Evolutionary conservation across 1,140 invertebrate genomes (phyloP).

Genomic region (Leptoteleia sp.): DNA sequence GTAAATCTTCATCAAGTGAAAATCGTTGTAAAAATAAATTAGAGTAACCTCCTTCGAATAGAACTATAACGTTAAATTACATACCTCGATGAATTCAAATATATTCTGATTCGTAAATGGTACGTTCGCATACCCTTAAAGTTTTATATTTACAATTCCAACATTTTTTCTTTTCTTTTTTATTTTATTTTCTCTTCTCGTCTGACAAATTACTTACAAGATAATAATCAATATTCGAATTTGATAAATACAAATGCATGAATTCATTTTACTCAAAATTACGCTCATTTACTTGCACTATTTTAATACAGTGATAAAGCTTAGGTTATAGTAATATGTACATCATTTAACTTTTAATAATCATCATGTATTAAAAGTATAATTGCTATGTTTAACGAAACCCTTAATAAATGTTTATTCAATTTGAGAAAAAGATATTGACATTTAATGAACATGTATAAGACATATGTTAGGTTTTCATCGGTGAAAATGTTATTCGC

Average conservation of each 20-base stretch:
- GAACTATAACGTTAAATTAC: constrained; percentile 22
- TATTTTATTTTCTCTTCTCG: constrained; percentile 3
- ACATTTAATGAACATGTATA: constrained; percentile 8
- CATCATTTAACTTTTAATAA: constrained; percentile 23
- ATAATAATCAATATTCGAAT: constrained; percentile 4
- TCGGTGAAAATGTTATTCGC: too few relatives aligned
- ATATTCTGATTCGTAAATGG: constrained; percentile 10
- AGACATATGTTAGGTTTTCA: background rate
- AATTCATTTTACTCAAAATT: constrained; percentile 9
- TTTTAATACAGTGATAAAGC: constrained; percentile 6
- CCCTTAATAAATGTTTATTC: background rate
- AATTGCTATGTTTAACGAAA: background rate
- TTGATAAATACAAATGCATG: constrained; percentile 5
- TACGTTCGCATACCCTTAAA: constrained; percentile 8
- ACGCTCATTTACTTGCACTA: constrained; percentile 7
- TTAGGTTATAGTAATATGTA: constrained; percentile 19
- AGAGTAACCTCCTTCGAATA: constrained; percentile 27
- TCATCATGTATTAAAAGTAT: constrained; percentile 8
- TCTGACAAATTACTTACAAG: constrained; percentile 25
- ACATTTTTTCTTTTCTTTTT: too few relatives aligned
- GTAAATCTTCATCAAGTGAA: constrained; percentile 8
- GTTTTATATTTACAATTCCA: constrained; percentile 27
- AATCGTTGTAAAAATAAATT: constrained; percentile 42
- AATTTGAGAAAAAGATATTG: background rate
- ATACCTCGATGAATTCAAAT: constrained; percentile 23